These are phyloP conservation scores for Podarcis siculus DNA, from an alignment of 2,797 vertebrate species.

Conservation along the genomic window DNA sequence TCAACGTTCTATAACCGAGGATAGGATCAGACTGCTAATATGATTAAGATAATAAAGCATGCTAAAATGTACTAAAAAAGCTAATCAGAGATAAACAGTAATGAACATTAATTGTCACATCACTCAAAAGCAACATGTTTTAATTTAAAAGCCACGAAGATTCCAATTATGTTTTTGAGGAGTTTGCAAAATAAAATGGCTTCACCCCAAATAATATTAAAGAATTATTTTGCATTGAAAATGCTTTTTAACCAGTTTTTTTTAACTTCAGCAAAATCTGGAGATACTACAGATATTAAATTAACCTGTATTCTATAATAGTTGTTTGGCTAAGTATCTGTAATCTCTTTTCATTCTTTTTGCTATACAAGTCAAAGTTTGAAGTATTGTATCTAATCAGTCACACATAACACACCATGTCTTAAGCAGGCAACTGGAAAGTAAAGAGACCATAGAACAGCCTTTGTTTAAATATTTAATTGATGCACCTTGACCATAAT, in stretches of 20 bases:
- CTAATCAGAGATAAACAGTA: not conserved
- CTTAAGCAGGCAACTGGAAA: slow-evolving; percentile 12
- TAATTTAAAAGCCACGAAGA: not conserved
- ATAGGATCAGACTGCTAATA: not conserved
- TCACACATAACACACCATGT: slow-evolving; percentile 15
- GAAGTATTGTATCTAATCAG: slow-evolving; percentile 33
- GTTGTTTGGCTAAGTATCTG: not conserved
- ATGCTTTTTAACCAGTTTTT: not conserved
- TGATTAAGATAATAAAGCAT: not conserved
- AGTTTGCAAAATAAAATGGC: slow-evolving; percentile 13
- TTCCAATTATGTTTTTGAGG: not conserved
- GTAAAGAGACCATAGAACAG: slow-evolving; percentile 35
- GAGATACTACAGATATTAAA: not conserved
- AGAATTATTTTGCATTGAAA: not conserved
- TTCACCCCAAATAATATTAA: slow-evolving; percentile 2
- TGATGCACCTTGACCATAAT: slow-evolving; percentile 33
- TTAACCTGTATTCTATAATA: not conserved
- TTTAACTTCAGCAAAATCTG: not conserved
- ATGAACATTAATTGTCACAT: not conserved
- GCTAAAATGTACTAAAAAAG: not conserved
- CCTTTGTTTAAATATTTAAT: slow-evolving; percentile 46
- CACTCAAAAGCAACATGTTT: not conserved
- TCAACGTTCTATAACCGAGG: not conserved
- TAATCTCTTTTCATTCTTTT: slow-evolving; percentile 25
- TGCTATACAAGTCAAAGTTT: slow-evolving; percentile 16